Conservation (phyloP, 1,140 invertebrate genomes). For the Cydia strobilella region DNA sequence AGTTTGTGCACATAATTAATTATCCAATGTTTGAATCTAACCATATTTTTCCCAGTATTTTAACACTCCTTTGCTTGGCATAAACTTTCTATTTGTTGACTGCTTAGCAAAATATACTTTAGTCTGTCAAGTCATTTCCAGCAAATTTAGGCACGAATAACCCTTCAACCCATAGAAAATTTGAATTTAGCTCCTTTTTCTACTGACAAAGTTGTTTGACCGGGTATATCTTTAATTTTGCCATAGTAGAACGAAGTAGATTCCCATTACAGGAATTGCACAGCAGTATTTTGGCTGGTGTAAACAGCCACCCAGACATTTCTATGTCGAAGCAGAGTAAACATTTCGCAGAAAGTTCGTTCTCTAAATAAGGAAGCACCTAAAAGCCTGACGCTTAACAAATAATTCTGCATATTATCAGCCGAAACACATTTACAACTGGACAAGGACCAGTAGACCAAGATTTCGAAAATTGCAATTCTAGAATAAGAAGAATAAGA, state of each 20-base stretch:
- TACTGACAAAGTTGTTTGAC: too few relatives aligned
- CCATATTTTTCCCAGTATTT: not conserved
- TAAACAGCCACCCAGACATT: not conserved
- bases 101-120: not conserved
- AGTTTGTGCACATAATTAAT: not conserved
- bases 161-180: too few relatives aligned
- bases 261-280: slow-evolving; percentile 13
- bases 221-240: not conserved
- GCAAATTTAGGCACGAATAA: too few relatives aligned
- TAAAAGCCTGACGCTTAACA: too few relatives aligned
- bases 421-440: too few relatives aligned
- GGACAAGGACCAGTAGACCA: too few relatives aligned
- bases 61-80: not conserved
- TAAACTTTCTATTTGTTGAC: too few relatives aligned
- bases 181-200: too few relatives aligned
- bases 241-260: not conserved
- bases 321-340: not conserved
- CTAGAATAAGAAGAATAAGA: too few relatives aligned
- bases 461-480: too few relatives aligned
- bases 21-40: not conserved
- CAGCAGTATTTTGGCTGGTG: not conserved
- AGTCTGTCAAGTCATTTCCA: too few relatives aligned
- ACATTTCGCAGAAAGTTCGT: not conserved
- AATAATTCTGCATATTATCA: too few relatives aligned
- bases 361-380: not conserved